A percentile compares a stretch with the other conserved stretches of the same genome.
Evolutionary conservation across 1,140 invertebrate genomes (phyloP).

Genomic region (Orius laevigatus): DNA sequence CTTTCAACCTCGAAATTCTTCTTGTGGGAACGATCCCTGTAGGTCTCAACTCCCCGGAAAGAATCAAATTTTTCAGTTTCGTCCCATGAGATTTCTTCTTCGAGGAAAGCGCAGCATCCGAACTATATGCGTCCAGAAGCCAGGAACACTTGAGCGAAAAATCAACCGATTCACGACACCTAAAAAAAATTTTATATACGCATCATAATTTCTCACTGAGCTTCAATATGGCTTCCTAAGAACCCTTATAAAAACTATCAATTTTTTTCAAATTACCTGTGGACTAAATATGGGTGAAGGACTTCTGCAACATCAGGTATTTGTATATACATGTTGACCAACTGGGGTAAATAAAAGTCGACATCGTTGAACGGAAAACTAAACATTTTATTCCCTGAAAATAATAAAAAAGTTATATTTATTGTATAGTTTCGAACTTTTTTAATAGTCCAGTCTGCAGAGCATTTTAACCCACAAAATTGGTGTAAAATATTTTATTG

Average conservation of each 20-base stretch:
- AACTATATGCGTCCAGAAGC: constrained; percentile 86
- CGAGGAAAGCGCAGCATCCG: constrained; percentile 52
- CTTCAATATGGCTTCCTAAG: not conserved
- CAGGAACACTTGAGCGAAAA: constrained; percentile 91
- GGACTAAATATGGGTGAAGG: constrained; percentile 84
- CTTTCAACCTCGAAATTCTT: constrained; percentile 23
- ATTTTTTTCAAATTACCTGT: constrained; percentile 46
- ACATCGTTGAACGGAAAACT: constrained; percentile 82
- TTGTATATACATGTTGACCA: constrained; percentile 97
- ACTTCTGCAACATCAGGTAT: constrained; percentile 91
- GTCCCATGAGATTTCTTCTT: constrained; percentile 73
- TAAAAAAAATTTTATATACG: constrained; percentile 27
- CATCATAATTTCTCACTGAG: not conserved
- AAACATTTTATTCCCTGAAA: constrained; percentile 80
- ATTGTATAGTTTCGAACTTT: not conserved
- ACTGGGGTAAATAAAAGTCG: constrained; percentile 94
- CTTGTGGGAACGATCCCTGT: constrained; percentile 27
- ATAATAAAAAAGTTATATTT: constrained; percentile 5
- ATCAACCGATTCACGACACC: constrained; percentile 84
- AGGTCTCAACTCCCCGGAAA: constrained; percentile 70
- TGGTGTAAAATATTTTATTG: too few relatives aligned
- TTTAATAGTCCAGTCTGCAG: too few relatives aligned
- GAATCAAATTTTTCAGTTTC: constrained; percentile 72
- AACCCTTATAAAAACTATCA: too few relatives aligned
- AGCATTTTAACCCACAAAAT: too few relatives aligned